phyloP scores from a whole-genome alignment of 2,797 vertebrate species.

The Pelobates cultripes region DNA sequence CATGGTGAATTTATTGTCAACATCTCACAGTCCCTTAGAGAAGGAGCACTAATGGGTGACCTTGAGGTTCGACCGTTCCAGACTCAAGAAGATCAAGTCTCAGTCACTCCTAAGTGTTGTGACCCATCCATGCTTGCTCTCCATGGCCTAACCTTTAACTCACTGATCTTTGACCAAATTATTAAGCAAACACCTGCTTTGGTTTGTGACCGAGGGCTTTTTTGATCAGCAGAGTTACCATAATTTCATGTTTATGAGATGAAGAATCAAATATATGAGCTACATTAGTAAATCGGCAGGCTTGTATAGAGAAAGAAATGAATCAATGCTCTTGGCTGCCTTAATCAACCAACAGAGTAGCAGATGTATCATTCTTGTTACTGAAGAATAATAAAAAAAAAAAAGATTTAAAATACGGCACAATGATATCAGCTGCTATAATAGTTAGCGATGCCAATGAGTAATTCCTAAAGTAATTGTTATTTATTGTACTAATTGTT shows the following conservation, averaged over 20 bases:
- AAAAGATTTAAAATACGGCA: constrained; percentile 32
- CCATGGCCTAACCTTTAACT: constrained; percentile 93
- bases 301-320: constrained; percentile 24
- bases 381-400: constrained; percentile 42
- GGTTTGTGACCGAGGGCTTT: constrained; percentile 76
- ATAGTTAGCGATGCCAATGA: constrained; percentile 43
- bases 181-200: constrained; percentile 98
- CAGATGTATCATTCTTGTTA: constrained; percentile 43
- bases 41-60: constrained; percentile 99
- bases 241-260: constrained; percentile 87
- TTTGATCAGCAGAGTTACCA: constrained; percentile 72
- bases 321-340: constrained; percentile 35
- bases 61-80: constrained; percentile 92
- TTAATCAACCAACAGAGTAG: constrained; percentile 29
- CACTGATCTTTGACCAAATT: constrained; percentile 99
- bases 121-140: constrained; percentile 87
- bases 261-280: constrained; percentile 72
- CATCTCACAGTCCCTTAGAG: constrained; percentile 80
- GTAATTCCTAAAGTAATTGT: constrained; percentile 45
- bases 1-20: constrained; percentile 90
- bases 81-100: constrained; percentile 91
- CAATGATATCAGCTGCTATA: constrained; percentile 47
- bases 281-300: constrained; percentile 19
- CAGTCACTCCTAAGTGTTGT: constrained; percentile 83
- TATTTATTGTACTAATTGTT: constrained; percentile 55